A percentile compares a stretch with the other conserved stretches of the same genome.
Evolutionary conservation across 2,113 vertebrate species (phyloP).

Genomic region (Archilochus colubris): DNA sequence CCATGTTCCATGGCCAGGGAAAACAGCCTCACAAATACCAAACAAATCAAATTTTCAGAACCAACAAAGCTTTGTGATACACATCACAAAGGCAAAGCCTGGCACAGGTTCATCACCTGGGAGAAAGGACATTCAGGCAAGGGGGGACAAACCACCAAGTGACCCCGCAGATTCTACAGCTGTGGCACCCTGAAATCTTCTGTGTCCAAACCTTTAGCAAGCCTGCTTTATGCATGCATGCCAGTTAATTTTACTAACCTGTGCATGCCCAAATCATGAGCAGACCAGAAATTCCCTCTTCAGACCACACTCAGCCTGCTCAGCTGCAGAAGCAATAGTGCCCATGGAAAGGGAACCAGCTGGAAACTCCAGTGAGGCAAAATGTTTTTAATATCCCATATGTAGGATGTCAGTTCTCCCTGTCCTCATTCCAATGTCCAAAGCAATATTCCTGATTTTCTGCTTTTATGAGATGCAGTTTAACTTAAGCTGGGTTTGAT

Average conservation of each 20-base stretch:
- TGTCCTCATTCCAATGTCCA: background rate
- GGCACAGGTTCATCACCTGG: background rate
- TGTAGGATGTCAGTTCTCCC: accelerated
- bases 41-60: background rate
- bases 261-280: background rate
- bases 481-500: background rate
- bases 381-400: background rate
- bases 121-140: background rate
- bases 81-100: background rate
- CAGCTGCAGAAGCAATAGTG: accelerated
- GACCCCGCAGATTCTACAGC: background rate
- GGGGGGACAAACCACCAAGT: background rate
- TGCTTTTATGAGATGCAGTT: background rate
- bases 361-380: background rate
- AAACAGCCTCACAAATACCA: background rate
- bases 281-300: background rate
- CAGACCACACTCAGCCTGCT: background rate
- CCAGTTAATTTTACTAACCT: background rate
- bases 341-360: background rate
- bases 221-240: background rate
- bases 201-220: background rate
- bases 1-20: background rate
- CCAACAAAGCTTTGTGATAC: background rate
- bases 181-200: too few relatives aligned
- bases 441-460: background rate